These are phyloP conservation scores for Drymonia ruficornis DNA, from an alignment of 2,888 invertebrate genomes.

Conservation along the genomic window DNA sequence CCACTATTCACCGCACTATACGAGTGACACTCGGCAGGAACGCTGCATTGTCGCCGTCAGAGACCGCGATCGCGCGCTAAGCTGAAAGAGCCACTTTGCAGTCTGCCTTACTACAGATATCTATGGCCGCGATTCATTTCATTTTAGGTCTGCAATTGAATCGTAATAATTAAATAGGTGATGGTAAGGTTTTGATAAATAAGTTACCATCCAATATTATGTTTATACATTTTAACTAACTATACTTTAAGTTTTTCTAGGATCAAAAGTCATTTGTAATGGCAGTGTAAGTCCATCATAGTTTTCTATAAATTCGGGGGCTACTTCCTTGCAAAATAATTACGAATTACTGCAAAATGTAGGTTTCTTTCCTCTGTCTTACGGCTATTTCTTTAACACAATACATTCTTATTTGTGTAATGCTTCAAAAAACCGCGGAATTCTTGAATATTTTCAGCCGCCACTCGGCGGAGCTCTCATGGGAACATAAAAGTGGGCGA, in stretches of 20 bases:
- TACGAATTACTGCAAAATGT: too few species aligned
- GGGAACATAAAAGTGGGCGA: slow-evolving; percentile 51
- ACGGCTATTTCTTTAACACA: slow-evolving; percentile 22
- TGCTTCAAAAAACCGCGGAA: slow-evolving; percentile 45
- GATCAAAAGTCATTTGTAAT: too few species aligned
- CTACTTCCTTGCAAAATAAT: background rate
- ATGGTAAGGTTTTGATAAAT: too few species aligned
- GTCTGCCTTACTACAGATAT: too few species aligned
- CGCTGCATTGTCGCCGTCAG: slow-evolving; percentile 42
- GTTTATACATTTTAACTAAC: too few species aligned
- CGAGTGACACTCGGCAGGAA: slow-evolving; percentile 55
- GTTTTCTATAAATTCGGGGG: too few species aligned
- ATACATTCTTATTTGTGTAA: slow-evolving; percentile 38
- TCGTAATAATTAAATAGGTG: too few species aligned
- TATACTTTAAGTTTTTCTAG: too few species aligned
- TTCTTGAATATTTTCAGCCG: slow-evolving; percentile 53
- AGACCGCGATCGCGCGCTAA: slow-evolving; percentile 15
- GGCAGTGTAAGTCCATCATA: too few species aligned
- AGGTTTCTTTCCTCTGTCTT: background rate
- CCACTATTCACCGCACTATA: slow-evolving; percentile 52
- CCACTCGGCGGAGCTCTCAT: slow-evolving; percentile 46
- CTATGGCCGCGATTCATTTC: too few species aligned
- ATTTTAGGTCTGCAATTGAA: too few species aligned
- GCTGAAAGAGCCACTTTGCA: slow-evolving; percentile 13
- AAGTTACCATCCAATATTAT: too few species aligned